Percentiles rank a stretch among this genome's conserved stretches.
Evolutionary conservation across 1,140 invertebrate species (phyloP).

Genomic region (Whitmania pigra): DNA sequence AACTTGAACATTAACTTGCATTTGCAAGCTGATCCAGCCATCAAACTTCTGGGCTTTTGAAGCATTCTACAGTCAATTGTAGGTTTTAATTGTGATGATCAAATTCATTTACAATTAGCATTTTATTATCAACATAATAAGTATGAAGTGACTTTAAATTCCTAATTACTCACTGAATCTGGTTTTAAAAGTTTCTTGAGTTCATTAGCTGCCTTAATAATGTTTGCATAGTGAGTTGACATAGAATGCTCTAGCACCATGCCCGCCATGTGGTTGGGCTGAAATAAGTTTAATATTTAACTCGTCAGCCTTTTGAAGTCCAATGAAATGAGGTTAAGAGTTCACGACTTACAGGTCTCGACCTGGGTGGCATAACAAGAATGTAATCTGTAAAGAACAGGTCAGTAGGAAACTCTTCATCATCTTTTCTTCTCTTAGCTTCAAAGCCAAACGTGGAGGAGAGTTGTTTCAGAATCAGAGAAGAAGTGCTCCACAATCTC

Average conservation of each 20-base stretch:
- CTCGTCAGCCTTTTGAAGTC: not conserved
- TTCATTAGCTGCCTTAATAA: not conserved
- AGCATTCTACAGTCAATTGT: not conserved
- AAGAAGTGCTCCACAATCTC: not conserved
- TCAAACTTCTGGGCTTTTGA: not conserved
- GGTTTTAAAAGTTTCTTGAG: not conserved
- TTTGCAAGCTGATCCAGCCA: conserved; percentile 17
- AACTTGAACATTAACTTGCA: conserved; percentile 15
- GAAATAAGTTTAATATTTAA: not conserved
- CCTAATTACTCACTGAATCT: not conserved
- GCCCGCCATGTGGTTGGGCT: not conserved
- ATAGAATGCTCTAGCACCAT: not conserved
- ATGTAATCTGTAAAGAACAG: conserved; percentile 74
- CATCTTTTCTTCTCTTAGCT: conserved; percentile 60
- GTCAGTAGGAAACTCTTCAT: conserved; percentile 63
- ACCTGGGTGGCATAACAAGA: conserved; percentile 70
- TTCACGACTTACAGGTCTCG: conserved; percentile 56
- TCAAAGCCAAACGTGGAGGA: conserved; percentile 48
- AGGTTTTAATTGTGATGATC: not conserved
- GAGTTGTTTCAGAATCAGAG: not conserved
- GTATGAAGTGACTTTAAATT: not conserved
- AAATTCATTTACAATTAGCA: not conserved
- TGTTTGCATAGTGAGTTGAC: not conserved
- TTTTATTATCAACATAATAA: not conserved
- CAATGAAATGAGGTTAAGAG: not conserved